Base-by-base conservation (phyloP, 2,888 invertebrate genomes). In the Electrophaes corylata region DNA sequence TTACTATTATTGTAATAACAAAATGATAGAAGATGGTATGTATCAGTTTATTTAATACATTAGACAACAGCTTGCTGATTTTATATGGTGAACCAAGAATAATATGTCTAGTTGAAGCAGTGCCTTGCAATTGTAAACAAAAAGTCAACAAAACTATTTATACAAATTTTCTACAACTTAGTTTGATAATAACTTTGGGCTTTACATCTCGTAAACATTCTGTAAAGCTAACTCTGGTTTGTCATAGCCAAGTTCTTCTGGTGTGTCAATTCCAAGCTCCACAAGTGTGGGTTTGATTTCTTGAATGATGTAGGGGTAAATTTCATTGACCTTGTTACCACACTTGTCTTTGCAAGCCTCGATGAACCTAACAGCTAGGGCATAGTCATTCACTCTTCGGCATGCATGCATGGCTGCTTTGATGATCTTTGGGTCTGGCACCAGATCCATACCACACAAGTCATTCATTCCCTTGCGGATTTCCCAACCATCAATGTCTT, bases 201-300 rank as follows among this genome's bases (percentile, higher is more conserved):
- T 72, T 87, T 93, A 92, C 75, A 95, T 93, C 58, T 96, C 95
- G 78, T 94, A 95, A 56, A 96, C 95, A 75, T 93, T 94, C 74
- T 95, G 88, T 67, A 98, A 92, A 62, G 96, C 97, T 84, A 99
- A 91, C 91, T 99, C 99, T 57, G 99, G 99, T 89, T 98, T 96
- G 88, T 99, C 98, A 78, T 97, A 99, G 62, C 99, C 99, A 75
- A 99, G 93, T 81, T 99, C 98, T 84, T 99, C 99, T 0, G 96
- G 97, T 26, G 99, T 98, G 53, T 95, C 95, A 70, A 99, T 95
- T 44, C 99, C 99, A 58, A 99, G 92, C 90, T 99, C 98, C 39
- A 95, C 94, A 58, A 99, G 93, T 2, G 98, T 98, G 29, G 99
- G 99, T 76, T 94, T 94, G 71, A 99, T 95, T 93, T 99, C 96